A percentile compares a stretch with the other conserved stretches of the same genome.
Conservation (phyloP, 2,888 invertebrate species). For the Hemicrepidius hirtus region DNA sequence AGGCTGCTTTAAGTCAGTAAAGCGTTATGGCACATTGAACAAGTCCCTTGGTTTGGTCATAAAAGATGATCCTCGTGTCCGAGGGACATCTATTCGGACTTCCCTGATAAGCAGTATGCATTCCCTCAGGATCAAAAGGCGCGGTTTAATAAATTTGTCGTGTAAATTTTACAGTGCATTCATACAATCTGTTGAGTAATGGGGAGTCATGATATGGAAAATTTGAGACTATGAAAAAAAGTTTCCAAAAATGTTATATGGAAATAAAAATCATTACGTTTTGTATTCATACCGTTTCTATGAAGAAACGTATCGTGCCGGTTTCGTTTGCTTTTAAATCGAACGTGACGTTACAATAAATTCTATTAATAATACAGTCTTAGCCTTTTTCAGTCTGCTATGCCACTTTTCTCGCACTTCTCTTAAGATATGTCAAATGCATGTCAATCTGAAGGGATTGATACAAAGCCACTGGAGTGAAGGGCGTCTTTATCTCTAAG, state of each 20-base stretch:
- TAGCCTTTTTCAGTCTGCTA: slow-evolving; percentile 22
- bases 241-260: too few species aligned
- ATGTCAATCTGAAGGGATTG: slow-evolving; percentile 33
- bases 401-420: slow-evolving; percentile 31
- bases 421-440: slow-evolving; percentile 30
- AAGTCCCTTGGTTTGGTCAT: slow-evolving; percentile 54
- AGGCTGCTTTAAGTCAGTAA: slow-evolving; percentile 55
- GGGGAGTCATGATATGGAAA: slow-evolving; percentile 10
- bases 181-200: slow-evolving; percentile 27
- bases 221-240: too few species aligned
- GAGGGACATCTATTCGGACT: slow-evolving; percentile 50
- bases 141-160: slow-evolving; percentile 28
- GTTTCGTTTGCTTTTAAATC: slow-evolving; percentile 23
- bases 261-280: not conserved
- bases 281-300: not conserved
- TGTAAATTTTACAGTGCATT: slow-evolving; percentile 18
- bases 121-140: slow-evolving; percentile 23
- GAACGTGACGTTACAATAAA: slow-evolving; percentile 22
- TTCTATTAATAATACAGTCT: slow-evolving; percentile 21
- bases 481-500: slow-evolving; percentile 30
- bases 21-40: slow-evolving; percentile 57
- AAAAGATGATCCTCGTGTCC: slow-evolving; percentile 58
- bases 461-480: slow-evolving; percentile 31
- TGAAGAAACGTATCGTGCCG: not conserved
- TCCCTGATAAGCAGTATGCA: slow-evolving; percentile 43